Conservation (phyloP, 2,113 vertebrate species). For the Channa argus region DNA sequence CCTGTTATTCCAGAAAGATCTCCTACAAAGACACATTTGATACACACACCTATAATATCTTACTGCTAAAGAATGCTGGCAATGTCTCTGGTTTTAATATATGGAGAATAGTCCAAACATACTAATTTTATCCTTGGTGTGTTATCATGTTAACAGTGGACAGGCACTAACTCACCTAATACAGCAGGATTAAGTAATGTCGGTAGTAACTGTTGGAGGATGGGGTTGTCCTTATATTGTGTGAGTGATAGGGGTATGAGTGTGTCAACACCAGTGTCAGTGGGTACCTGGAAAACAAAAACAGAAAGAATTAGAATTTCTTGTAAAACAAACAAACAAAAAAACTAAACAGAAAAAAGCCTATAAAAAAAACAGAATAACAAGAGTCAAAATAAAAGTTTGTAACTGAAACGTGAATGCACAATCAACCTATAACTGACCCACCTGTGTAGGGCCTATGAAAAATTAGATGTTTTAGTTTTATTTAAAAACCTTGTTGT, state of each 20-base stretch:
- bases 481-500: no score
- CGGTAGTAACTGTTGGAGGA: slow-evolving; percentile 83
- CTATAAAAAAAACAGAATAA: not conserved
- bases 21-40: slow-evolving; percentile 77
- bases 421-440: no score
- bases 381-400: not conserved
- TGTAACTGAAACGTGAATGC: not conserved
- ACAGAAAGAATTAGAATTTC: not conserved
- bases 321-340: not conserved
- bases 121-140: no score
- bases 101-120: no score
- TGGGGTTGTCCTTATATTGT: slow-evolving; percentile 81
- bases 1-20: slow-evolving; percentile 84
- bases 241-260: slow-evolving; percentile 75
- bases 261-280: slow-evolving; percentile 76
- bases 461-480: no score
- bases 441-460: no score
- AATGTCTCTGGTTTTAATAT: not conserved
- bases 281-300: slow-evolving; percentile 59
- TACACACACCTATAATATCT: not conserved
- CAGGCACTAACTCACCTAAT: slow-evolving; percentile 78
- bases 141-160: no score
- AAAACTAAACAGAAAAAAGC: not conserved
- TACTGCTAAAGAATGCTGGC: not conserved
- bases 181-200: slow-evolving; percentile 85